Percentiles rank a stretch among this genome's conserved stretches.
Evolutionary conservation across 2,888 invertebrate genomes (phyloP).

Genomic region (Epinotia nisella): DNA sequence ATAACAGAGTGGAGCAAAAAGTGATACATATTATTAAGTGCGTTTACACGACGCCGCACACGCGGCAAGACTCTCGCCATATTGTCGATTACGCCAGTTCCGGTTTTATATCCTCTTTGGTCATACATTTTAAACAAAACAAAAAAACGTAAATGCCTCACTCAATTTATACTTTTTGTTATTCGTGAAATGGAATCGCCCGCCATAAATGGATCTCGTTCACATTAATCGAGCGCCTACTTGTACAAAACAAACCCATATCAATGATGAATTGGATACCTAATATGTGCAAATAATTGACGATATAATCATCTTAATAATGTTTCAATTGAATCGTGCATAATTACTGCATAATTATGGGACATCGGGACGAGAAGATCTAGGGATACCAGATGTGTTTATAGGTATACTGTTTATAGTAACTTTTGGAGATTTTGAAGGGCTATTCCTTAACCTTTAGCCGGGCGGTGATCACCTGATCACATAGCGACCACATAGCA

Average conservation of each 20-base stretch:
- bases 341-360: constrained; percentile 15
- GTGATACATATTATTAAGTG: constrained; percentile 73
- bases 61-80: constrained; percentile 50
- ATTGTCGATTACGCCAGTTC: constrained; percentile 78
- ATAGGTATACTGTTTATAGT: background rate
- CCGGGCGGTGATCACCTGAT: too few relatives aligned
- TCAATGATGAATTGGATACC: constrained; percentile 4
- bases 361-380: background rate
- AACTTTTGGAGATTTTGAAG: too few relatives aligned
- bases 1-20: constrained; percentile 75
- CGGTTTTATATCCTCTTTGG: constrained; percentile 79
- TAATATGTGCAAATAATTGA: constrained; percentile 21
- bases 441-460: too few relatives aligned
- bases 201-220: background rate
- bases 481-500: too few relatives aligned
- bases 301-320: constrained; percentile 21
- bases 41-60: constrained; percentile 60
- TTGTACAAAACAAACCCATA: constrained; percentile 2
- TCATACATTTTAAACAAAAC: constrained; percentile 65
- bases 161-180: constrained; percentile 65
- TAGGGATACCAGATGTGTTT: background rate
- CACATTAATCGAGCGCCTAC: background rate
- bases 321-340: constrained; percentile 26
- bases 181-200: constrained; percentile 49
- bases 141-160: constrained; percentile 71